These are phyloP conservation scores for Pinctada fucata DNA, from an alignment of 2,888 invertebrate species.

Conservation along the genomic window DNA sequence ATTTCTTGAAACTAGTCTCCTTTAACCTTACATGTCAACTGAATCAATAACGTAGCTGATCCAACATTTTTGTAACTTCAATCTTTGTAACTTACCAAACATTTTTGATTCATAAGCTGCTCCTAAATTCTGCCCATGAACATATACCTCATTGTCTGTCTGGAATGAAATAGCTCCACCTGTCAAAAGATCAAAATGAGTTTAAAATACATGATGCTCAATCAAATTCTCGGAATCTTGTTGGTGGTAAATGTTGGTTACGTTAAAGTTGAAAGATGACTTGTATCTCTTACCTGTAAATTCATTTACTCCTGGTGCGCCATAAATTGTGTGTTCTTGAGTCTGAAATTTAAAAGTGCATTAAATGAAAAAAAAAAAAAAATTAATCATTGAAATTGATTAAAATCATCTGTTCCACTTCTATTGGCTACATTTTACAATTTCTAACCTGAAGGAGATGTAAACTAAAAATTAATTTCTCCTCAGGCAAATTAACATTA, in stretches of 20 bases:
- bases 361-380: no score
- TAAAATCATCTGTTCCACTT: no score
- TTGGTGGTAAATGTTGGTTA: not conserved
- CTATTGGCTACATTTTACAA: no score
- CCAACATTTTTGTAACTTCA: not conserved
- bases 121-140: not conserved
- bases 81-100: not conserved
- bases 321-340: not conserved
- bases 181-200: not conserved
- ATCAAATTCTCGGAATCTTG: not conserved
- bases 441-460: no score
- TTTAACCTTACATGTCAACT: no score
- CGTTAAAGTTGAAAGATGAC: no score
- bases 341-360: no score
- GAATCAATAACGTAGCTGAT: no score
- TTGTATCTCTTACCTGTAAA: not conserved
- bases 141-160: not conserved
- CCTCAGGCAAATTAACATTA: no score
- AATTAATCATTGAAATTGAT: no score
- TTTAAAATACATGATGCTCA: not conserved
- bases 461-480: no score
- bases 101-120: conserved; percentile 2
- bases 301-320: not conserved
- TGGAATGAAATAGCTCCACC: not conserved
- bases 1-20: no score